phyloP scores from a whole-genome alignment of 1,140 invertebrate genomes.

The Penaeus japonicus region DNA sequence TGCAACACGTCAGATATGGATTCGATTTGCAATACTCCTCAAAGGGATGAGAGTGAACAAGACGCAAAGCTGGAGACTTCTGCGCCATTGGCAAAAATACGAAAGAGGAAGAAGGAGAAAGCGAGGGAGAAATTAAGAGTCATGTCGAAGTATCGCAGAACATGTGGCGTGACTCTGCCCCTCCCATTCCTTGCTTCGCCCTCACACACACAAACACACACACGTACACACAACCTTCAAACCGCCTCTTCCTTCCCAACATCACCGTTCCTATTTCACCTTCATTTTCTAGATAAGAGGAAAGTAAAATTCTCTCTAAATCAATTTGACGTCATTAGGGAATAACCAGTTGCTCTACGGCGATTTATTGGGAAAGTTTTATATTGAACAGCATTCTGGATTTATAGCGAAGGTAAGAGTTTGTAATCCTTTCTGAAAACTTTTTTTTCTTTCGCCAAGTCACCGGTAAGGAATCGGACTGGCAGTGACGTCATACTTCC shows the following conservation, averaged over 20 bases:
- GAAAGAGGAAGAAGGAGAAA: no score
- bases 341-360: no score
- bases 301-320: no score
- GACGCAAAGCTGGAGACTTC: no score
- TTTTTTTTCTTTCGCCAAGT: not conserved
- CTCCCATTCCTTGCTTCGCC: not conserved
- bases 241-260: not conserved
- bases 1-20: not conserved
- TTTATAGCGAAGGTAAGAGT: not conserved
- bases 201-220: not conserved
- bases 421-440: not conserved
- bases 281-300: not conserved
- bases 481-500: constrained; percentile 14
- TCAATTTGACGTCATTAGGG: no score
- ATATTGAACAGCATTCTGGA: not conserved
- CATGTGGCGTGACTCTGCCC: not conserved
- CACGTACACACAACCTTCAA: not conserved
- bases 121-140: no score
- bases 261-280: not conserved
- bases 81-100: no score
- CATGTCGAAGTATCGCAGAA: no score
- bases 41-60: no score
- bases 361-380: no score
- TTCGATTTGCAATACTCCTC: no score
- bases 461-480: not conserved